These are phyloP conservation scores for Ceratitis capitata DNA, from an alignment of 1,140 invertebrate genomes.

Conservation along the genomic window DNA sequence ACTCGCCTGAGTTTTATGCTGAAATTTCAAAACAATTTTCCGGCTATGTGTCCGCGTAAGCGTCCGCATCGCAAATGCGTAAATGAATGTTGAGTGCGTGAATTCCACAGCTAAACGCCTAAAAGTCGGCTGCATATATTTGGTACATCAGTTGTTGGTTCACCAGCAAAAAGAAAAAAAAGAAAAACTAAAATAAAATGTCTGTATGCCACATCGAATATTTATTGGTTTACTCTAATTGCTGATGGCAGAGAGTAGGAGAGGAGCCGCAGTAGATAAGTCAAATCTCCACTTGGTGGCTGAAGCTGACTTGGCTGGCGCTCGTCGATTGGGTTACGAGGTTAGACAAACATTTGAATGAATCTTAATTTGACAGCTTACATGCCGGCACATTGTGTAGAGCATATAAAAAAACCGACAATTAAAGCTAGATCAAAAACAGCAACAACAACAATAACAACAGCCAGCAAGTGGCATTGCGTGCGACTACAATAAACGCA, in stretches of 20 bases:
- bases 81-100: neutral
- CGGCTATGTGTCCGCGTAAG: too few relatives aligned
- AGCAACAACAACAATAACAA: neutral
- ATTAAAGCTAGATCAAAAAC: neutral
- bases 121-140: neutral
- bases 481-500: neutral
- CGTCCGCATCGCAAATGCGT: neutral
- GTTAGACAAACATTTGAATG: constrained; percentile 22
- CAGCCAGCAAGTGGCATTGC: neutral
- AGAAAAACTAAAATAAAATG: neutral
- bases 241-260: neutral
- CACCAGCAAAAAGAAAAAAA: neutral
- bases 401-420: neutral
- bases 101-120: neutral
- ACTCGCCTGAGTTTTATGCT: too few relatives aligned
- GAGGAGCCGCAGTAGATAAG: neutral
- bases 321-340: neutral
- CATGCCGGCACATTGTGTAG: neutral
- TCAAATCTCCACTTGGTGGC: neutral
- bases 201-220: neutral
- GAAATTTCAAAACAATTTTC: too few relatives aligned
- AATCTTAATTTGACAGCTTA: constrained; percentile 8
- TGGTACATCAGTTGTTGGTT: neutral
- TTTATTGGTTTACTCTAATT: neutral
- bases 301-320: neutral